Conservation (phyloP, 2,113 vertebrate species). For the Pseudolaguvia tuberculata region DNA sequence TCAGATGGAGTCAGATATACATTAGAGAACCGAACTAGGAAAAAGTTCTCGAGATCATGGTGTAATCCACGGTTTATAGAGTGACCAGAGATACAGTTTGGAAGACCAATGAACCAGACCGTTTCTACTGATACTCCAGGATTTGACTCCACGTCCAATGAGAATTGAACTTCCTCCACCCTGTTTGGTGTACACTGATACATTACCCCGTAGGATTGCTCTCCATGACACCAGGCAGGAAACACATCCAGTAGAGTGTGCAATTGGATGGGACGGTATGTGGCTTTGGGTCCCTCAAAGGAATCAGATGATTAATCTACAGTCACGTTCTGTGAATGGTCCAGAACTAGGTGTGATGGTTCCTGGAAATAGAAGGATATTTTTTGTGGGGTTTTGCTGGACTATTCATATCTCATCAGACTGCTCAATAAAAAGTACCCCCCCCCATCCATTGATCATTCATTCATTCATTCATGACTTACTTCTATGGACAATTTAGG, state of each 20-base stretch:
- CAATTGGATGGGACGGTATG: conserved; percentile 2
- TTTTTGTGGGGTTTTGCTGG: background rate
- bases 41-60: no score
- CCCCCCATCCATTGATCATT: background rate
- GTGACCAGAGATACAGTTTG: no score
- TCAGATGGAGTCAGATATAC: no score
- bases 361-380: background rate
- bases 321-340: background rate
- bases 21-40: no score
- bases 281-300: background rate
- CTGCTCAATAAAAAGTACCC: background rate
- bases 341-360: background rate
- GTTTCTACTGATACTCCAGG: background rate
- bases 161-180: background rate
- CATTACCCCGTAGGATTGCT: background rate
- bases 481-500: no score
- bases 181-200: background rate
- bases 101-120: no score
- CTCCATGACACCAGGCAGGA: background rate
- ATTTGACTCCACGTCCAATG: background rate
- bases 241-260: background rate
- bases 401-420: background rate
- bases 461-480: no score
- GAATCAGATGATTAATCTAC: background rate
- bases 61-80: no score